Evolutionary conservation across 2,113 vertebrate genomes (phyloP).

Genomic region (Dromaius novaehollandiae): DNA sequence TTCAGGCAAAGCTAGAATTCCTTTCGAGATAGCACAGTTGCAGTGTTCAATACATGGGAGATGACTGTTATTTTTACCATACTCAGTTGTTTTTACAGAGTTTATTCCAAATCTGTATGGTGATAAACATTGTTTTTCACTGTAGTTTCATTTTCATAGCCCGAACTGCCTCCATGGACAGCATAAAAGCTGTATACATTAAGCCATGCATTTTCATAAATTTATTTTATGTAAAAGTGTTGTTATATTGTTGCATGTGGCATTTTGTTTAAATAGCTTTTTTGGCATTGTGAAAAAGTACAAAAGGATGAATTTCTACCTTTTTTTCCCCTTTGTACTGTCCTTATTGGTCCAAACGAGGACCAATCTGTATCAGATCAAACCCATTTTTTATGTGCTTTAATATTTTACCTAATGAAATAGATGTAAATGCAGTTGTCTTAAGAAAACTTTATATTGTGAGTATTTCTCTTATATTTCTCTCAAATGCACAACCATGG

Average conservation of each 20-base stretch:
- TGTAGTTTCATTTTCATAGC: not conserved
- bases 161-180: not conserved
- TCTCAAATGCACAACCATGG: not conserved
- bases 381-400: not conserved
- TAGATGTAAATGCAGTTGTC: not conserved
- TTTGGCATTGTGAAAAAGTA: not conserved
- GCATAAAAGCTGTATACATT: not conserved
- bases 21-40: not conserved
- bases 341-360: not conserved
- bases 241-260: rapidly evolving
- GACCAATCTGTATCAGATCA: not conserved
- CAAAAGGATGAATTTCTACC: not conserved
- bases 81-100: not conserved
- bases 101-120: not conserved
- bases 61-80: not conserved
- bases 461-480: not conserved
- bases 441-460: not conserved
- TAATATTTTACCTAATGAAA: not conserved
- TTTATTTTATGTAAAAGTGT: not conserved
- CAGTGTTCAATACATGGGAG: not conserved
- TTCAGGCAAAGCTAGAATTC: not conserved
- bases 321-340: not conserved
- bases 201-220: not conserved
- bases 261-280: not conserved
- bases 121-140: not conserved